Evolutionary conservation across 1,140 invertebrate genomes (phyloP), one percentile per base, ranked within the genome.

Genomic region (Sycophila sp.): DNA sequence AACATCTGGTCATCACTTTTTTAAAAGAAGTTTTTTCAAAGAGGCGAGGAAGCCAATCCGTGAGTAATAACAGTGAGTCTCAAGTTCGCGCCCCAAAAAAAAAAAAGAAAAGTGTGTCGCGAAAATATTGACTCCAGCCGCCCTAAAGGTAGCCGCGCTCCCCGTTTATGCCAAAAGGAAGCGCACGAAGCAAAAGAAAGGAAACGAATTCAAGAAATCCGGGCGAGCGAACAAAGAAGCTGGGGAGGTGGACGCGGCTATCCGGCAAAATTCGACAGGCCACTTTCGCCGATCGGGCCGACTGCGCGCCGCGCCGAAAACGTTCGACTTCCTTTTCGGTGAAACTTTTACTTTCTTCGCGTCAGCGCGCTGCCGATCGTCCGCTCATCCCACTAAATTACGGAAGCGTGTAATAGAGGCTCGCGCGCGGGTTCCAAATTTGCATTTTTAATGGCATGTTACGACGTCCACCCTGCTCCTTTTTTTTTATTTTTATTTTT

Each of bases 311-410:
- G n/a, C n/a, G 40, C 32, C 28, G 32, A 63, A 69, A 63, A 26
- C 30, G 1, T 63, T 45, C 36, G 26, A 45, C 49, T 62, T 62
- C 45, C 22, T 69, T 69, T 56, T 69, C 24, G 28, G 49, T 19
- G 69, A 40, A 64, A 64, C 60, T 70, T 70, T 70, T 70, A 70
- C 69, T 70, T 70, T 70, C 59, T 45, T 63, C 51, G 53, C 19
- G 32, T 15, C 4, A 8, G n/a, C 34, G 53, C 19, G 32, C 22
- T 4, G 4, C 17, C 34, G 47, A 28, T 19, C 24, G 36, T 6
- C 19, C 40, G 30, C 28, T 67, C 40, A 59, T 68, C 40, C 53
- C 30, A 68, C 36, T 59, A 68, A 59, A 47, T 69, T 58, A 60
- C 58, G 34, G 42, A 69, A 38, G 55, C 42, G 30, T 51, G 42